These are phyloP conservation scores for Hirundichthys speculiger DNA, from an alignment of 2,113 vertebrate species.

Conservation along the genomic window DNA sequence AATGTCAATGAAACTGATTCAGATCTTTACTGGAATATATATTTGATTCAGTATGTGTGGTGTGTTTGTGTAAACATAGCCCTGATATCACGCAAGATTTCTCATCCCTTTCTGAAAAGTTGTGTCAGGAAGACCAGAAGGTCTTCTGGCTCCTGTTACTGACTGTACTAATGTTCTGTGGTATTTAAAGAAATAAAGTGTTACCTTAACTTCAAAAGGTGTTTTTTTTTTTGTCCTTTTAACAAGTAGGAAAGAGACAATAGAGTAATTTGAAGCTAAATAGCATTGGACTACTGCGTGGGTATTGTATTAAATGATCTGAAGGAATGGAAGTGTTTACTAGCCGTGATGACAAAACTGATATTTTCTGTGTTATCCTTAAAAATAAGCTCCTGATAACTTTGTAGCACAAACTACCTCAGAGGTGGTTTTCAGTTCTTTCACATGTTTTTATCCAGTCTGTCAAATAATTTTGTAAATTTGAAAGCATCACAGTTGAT, in stretches of 20 bases:
- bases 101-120: constrained; percentile 46
- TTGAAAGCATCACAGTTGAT: no score
- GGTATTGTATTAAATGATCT: no score
- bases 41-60: constrained; percentile 6
- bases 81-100: constrained; percentile 48
- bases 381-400: no score
- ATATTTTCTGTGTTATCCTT: no score
- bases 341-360: no score
- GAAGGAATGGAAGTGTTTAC: no score
- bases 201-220: constrained; percentile 53
- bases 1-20: constrained; percentile 13
- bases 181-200: constrained; percentile 81
- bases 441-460: no score
- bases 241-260: background rate
- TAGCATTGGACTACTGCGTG: no score
- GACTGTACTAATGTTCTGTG: constrained; percentile 80
- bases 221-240: background rate
- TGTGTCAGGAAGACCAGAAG: constrained; percentile 56
- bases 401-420: no score
- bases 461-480: no score
- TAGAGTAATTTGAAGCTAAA: no score
- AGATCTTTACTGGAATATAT: constrained; percentile 25
- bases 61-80: constrained; percentile 47
- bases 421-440: no score
- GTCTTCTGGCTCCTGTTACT: constrained; percentile 72